Percentiles rank a stretch among this genome's conserved stretches.
Evolutionary conservation across 92 coral and sea anemone genomes (phyloP).

Genomic region (Palythoa heliodiscus): DNA sequence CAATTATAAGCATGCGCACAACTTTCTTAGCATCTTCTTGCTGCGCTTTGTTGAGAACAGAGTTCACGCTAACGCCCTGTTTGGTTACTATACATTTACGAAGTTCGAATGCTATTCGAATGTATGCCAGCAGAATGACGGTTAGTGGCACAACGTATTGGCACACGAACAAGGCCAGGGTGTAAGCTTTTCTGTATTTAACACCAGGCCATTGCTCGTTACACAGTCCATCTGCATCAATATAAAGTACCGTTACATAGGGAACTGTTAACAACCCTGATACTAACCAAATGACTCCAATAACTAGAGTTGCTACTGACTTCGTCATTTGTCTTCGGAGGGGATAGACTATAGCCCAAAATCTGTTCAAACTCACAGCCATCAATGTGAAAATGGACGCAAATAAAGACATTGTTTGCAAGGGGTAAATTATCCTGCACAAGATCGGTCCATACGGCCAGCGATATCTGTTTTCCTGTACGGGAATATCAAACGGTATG

Average conservation of each 20-base stretch:
- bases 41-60: conserved; percentile 79
- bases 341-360: conserved; percentile 94
- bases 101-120: conserved; percentile 80
- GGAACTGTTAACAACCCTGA: conserved; percentile 68
- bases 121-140: conserved; percentile 72
- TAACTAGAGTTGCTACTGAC: conserved; percentile 54
- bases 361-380: conserved; percentile 91
- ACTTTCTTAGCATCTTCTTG: conserved; percentile 88
- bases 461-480: conserved; percentile 77
- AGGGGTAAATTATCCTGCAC: conserved; percentile 84
- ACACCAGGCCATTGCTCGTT: conserved; percentile 76
- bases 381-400: conserved; percentile 92
- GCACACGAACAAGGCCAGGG: conserved; percentile 71
- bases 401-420: conserved; percentile 87
- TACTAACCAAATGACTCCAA: conserved; percentile 69
- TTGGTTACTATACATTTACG: conserved; percentile 58
- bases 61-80: conserved; percentile 58
- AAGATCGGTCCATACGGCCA: conserved; percentile 93
- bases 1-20: conserved; percentile 94
- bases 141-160: conserved; percentile 83
- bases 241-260: conserved; percentile 60
- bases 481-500: conserved; percentile 93
- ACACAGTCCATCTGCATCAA: conserved; percentile 55
- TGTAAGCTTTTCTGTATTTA: conserved; percentile 73
- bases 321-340: conserved; percentile 80